Evolutionary conservation across 2,888 invertebrate genomes (phyloP).

Genomic region (Calameuta idolon): DNA sequence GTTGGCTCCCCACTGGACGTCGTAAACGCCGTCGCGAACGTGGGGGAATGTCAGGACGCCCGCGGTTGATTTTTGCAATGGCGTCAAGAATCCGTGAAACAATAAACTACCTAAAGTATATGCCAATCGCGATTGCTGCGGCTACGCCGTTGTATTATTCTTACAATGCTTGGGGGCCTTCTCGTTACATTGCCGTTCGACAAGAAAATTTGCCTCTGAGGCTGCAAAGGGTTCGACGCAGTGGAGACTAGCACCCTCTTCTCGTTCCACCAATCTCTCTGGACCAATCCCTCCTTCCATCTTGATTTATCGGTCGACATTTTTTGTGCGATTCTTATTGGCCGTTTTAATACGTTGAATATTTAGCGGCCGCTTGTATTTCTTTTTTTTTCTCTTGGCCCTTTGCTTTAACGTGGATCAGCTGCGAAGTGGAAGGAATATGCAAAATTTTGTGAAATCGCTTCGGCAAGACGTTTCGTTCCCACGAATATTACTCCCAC

Average conservation of each 20-base stretch:
- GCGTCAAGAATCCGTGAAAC: conserved; percentile 29
- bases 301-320: conserved; percentile 60
- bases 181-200: conserved; percentile 46
- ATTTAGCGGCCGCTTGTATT: conserved; percentile 31
- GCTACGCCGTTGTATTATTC: neutral
- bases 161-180: conserved; percentile 23
- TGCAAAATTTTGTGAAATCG: neutral
- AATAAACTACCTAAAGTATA: neutral
- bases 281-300: conserved; percentile 14
- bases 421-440: neutral
- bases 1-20: conserved; percentile 6
- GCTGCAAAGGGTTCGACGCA: conserved; percentile 12
- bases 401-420: neutral
- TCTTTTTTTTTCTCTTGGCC: neutral
- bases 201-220: conserved; percentile 55
- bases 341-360: conserved; percentile 54
- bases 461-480: neutral
- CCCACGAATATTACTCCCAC: neutral
- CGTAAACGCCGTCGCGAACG: conserved; percentile 29
- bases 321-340: conserved; percentile 55
- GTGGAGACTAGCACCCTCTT: conserved; percentile 6
- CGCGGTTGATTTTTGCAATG: conserved; percentile 45
- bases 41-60: conserved; percentile 47
- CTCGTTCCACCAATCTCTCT: conserved; percentile 12
- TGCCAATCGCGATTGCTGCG: neutral